Evolutionary conservation across 2,888 invertebrate genomes (phyloP).

Genomic region (Balanococcus diminutus): DNA sequence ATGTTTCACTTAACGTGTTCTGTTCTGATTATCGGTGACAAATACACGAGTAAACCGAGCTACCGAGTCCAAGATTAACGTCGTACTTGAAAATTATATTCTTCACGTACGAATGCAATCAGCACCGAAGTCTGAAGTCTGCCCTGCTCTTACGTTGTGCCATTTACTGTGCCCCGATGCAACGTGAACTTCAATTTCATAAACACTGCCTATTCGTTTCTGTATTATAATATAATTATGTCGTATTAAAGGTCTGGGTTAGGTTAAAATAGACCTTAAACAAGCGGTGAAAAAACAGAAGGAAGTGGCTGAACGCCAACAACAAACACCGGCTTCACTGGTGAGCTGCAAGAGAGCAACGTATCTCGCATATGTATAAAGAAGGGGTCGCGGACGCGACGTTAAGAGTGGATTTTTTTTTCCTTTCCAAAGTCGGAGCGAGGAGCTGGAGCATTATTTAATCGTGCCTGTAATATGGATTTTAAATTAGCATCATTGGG

Average conservation of each 20-base stretch:
- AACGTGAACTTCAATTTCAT: not conserved
- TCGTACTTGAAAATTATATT: not conserved
- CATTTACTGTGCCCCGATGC: not conserved
- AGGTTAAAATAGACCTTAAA: constrained; percentile 12
- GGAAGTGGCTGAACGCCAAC: constrained; percentile 34
- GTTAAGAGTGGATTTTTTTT: not conserved
- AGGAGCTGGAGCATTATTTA: not conserved
- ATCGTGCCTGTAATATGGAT: not conserved
- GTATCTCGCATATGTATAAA: not conserved
- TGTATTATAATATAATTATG: not conserved
- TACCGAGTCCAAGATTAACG: not conserved
- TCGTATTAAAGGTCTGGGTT: constrained; percentile 12
- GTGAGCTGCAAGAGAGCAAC: not conserved
- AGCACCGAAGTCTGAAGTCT: not conserved
- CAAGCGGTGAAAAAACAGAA: not conserved
- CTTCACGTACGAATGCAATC: not conserved
- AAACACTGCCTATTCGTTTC: not conserved
- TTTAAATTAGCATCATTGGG: constrained; percentile 8
- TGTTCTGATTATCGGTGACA: not conserved
- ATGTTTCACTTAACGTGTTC: not conserved
- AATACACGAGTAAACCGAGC: not conserved
- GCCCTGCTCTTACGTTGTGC: not conserved
- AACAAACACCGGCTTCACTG: not conserved
- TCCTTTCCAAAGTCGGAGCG: not conserved
- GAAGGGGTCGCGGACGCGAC: not conserved